Evolutionary conservation across 2,113 vertebrate genomes (phyloP).

Genomic region (rat (Rattus norvegicus)): GRCr8 NC_086028.1:15672001-15672500

Average conservation of each 20-base stretch:
- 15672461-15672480: constrained; percentile 97
- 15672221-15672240: constrained; percentile 98
- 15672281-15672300: constrained; percentile 97
- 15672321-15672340: constrained; percentile 99
- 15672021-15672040: constrained; percentile 98
- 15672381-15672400: constrained; percentile 96
- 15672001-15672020: constrained; percentile 93
- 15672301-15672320: constrained; percentile 94
- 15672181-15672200: constrained; percentile 98
- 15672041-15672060: constrained; percentile 98
- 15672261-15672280: constrained; percentile 97
- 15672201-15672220: constrained; percentile 97
- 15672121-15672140: constrained; percentile 90
- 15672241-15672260: constrained; percentile 96
- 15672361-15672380: constrained; percentile 89
- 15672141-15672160: constrained; percentile 93
- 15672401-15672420: constrained; percentile 98
- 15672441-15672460: constrained; percentile 96
- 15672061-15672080: constrained; percentile 96
- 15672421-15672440: constrained; percentile 95
- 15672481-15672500: constrained; percentile 96
- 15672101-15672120: constrained; percentile 87
- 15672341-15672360: constrained; percentile 98
- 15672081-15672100: constrained; percentile 89
- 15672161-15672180: constrained; percentile 96